phyloP scores from a whole-genome alignment of 2,888 invertebrate species.

The Erebia palarica region DNA sequence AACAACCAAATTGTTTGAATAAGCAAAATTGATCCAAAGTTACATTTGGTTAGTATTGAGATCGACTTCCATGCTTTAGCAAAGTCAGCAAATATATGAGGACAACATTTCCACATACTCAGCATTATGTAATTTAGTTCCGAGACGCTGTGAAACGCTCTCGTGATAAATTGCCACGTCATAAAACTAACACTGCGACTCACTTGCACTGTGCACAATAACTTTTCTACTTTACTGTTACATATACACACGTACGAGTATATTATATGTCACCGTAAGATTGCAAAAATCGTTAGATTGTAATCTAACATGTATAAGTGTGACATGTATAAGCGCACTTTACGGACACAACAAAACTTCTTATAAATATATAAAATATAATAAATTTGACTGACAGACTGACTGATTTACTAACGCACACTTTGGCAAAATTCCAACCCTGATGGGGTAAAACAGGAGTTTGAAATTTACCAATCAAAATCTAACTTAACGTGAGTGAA shows the following conservation, averaged over 20 bases:
- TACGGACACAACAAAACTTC: not conserved
- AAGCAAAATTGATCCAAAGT: not conserved
- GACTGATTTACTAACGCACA: no score
- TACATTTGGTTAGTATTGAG: not conserved
- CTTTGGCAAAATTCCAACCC: no score
- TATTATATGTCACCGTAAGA: no score
- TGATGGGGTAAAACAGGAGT: no score
- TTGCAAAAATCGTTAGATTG: no score
- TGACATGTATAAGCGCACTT: not conserved
- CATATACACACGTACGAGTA: not conserved
- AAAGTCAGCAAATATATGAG: slow-evolving; percentile 17
- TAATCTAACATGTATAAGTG: no score
- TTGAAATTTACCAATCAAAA: no score
- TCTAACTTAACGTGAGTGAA: no score
- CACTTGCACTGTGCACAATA: slow-evolving; percentile 36
- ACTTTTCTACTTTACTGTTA: slow-evolving; percentile 24
- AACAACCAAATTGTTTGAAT: not conserved
- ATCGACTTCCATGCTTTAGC: slow-evolving; percentile 10
- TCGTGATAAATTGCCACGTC: slow-evolving; percentile 42
- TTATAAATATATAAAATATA: not conserved
- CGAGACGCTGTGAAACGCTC: slow-evolving; percentile 38
- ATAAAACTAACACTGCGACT: slow-evolving; percentile 38
- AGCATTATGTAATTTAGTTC: slow-evolving; percentile 33
- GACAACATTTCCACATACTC: slow-evolving; percentile 24
- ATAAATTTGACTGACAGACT: not conserved